Evolutionary conservation across 1,140 invertebrate species (phyloP).

Genomic region (Solenopsis invicta): DNA sequence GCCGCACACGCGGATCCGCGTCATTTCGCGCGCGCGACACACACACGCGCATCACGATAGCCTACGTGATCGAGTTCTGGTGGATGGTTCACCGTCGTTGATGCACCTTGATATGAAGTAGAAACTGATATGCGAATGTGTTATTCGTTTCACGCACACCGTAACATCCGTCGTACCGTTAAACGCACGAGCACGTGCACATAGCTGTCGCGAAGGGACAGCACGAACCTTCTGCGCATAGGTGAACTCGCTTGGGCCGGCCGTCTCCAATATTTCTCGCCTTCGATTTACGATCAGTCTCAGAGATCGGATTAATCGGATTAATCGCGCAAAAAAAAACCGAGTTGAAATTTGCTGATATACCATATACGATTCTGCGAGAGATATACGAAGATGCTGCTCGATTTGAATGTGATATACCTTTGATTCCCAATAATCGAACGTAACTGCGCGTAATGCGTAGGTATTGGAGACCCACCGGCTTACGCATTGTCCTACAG

Average conservation of each 20-base stretch:
- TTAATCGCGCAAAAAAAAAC: background rate
- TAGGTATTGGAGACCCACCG: conserved; percentile 39
- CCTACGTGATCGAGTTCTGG: conserved; percentile 37
- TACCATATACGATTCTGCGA: background rate
- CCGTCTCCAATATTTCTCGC: conserved; percentile 27
- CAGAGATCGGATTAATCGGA: background rate
- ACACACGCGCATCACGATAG: background rate
- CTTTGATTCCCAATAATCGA: conserved; percentile 33
- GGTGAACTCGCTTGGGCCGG: conserved; percentile 19
- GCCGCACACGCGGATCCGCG: conserved; percentile 1
- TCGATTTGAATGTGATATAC: background rate
- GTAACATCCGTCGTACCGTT: background rate
- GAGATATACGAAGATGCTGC: background rate
- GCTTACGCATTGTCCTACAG: conserved; percentile 50
- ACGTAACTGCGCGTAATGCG: conserved; percentile 19
- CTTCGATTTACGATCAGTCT: background rate
- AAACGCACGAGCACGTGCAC: conserved; percentile 34
- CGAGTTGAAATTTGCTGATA: background rate
- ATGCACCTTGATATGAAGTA: conserved; percentile 61
- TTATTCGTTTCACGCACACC: conserved; percentile 46
- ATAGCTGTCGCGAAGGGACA: conserved; percentile 50
- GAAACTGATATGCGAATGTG: conserved; percentile 61
- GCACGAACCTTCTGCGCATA: conserved; percentile 50
- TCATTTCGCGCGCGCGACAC: conserved; percentile 1
- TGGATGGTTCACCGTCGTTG: conserved; percentile 59